Conservation (phyloP, 2,888 invertebrate genomes). For the Pardosa pseudoannulata region DNA sequence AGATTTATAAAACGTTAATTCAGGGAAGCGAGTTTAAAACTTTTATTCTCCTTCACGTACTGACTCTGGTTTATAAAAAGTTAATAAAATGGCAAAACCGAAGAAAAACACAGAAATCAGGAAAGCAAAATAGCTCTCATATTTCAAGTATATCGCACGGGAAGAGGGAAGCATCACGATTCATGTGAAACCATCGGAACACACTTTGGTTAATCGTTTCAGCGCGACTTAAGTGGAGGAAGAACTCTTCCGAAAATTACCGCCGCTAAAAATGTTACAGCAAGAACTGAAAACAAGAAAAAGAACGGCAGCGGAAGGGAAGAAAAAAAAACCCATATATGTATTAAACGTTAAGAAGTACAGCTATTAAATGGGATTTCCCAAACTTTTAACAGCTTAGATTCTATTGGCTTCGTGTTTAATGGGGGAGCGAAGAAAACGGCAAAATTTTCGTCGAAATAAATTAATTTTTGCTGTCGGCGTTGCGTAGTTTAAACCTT, state of each 20-base stretch:
- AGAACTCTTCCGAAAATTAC: constrained; percentile 11
- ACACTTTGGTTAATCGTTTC: constrained; percentile 50
- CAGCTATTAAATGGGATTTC: constrained; percentile 44
- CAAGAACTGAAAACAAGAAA: not conserved
- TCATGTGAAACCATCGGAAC: constrained; percentile 39
- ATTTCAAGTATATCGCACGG: not conserved
- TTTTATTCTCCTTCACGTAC: too few relatives aligned
- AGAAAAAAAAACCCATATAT: too few relatives aligned
- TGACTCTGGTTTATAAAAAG: too few relatives aligned
- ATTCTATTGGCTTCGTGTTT: not conserved
- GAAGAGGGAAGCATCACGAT: not conserved
- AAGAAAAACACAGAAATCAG: not conserved
- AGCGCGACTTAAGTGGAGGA: not conserved
- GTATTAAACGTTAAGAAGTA: constrained; percentile 28
- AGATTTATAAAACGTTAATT: too few relatives aligned
- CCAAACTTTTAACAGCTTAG: constrained; percentile 35
- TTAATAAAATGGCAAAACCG: too few relatives aligned
- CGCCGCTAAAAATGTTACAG: not conserved
- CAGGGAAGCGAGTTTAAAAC: too few relatives aligned
- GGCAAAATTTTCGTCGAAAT: too few relatives aligned
- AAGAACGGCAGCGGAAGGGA: too few relatives aligned
- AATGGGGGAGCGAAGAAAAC: not conserved
- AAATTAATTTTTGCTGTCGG: too few relatives aligned
- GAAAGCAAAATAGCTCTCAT: not conserved
- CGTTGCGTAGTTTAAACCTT: too few relatives aligned